phyloP scores from a whole-genome alignment of 64 coral and sea anemone genomes.

The Stichodactyla helianthus region DNA sequence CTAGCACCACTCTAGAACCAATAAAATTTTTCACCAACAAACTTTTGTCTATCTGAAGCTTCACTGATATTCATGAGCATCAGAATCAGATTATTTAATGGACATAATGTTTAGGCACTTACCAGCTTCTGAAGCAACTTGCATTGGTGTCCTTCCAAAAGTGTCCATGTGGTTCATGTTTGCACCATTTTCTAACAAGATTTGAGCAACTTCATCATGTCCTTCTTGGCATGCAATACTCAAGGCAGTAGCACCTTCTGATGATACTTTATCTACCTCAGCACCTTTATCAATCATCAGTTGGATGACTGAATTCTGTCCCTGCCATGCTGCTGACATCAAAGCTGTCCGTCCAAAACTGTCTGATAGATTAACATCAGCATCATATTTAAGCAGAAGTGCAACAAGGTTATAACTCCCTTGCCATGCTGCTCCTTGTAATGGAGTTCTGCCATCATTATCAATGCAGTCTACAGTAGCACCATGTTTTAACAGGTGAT shows the following conservation, averaged over 20 bases:
- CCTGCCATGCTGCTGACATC: constrained; percentile 92
- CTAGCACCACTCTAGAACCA: no score
- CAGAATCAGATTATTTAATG: background rate
- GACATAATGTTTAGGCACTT: background rate
- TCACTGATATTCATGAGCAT: no score
- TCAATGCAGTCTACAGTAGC: constrained; percentile 58
- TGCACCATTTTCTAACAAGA: constrained; percentile 83
- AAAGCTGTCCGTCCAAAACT: constrained; percentile 73
- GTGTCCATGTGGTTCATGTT: constrained; percentile 83
- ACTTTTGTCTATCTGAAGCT: no score
- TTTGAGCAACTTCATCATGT: constrained; percentile 86
- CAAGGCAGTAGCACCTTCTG: constrained; percentile 73
- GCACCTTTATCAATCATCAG: constrained; percentile 79
- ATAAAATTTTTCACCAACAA: no score
- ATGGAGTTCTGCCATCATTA: constrained; percentile 69
- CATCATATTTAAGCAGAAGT: constrained; percentile 65
- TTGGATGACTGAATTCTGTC: constrained; percentile 64
- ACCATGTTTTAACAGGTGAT: constrained; percentile 56
- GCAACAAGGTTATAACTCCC: constrained; percentile 71
- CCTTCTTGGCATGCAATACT: constrained; percentile 88
- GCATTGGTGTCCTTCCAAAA: constrained; percentile 82
- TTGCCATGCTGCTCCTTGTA: constrained; percentile 80
- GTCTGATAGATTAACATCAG: constrained; percentile 69
- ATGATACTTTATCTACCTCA: constrained; percentile 68
- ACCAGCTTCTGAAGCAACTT: constrained; percentile 88